These are phyloP conservation scores for Eulithis prunata DNA, from an alignment of 2,888 invertebrate species.

Conservation along the genomic window DNA sequence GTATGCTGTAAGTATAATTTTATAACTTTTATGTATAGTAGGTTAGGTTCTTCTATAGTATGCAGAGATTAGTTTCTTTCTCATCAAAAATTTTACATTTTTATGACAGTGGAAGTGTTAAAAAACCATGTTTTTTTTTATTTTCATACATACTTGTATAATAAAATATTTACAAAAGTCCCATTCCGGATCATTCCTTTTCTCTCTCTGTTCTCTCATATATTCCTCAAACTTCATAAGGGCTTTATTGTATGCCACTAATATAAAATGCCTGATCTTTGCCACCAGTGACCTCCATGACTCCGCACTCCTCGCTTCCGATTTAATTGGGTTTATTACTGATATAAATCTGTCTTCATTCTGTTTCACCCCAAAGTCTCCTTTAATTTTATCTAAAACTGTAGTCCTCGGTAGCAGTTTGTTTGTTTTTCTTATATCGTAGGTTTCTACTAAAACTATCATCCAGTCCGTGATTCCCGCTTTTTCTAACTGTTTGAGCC, in stretches of 20 bases:
- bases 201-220: slow-evolving; percentile 95
- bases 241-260: slow-evolving; percentile 94
- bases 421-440: slow-evolving; percentile 95
- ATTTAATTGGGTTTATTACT: slow-evolving; percentile 95
- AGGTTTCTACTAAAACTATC: slow-evolving; percentile 95
- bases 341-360: slow-evolving; percentile 93
- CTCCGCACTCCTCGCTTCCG: slow-evolving; percentile 94
- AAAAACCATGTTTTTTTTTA: not conserved
- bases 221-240: slow-evolving; percentile 94
- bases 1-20: no score
- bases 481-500: slow-evolving; percentile 91
- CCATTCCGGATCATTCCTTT: slow-evolving; percentile 95
- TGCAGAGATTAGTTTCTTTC: no score
- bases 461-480: slow-evolving; percentile 95
- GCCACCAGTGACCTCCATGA: slow-evolving; percentile 94
- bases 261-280: slow-evolving; percentile 91
- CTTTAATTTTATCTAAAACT: slow-evolving; percentile 96
- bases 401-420: slow-evolving; percentile 96
- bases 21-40: no score
- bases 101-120: no score
- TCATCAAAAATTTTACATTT: no score
- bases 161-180: slow-evolving; percentile 97
- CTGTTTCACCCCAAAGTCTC: slow-evolving; percentile 96
- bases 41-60: no score
- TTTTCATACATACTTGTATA: slow-evolving; percentile 86